Conservation (phyloP, 2,888 invertebrate genomes). For the Drosophila putrida region DNA sequence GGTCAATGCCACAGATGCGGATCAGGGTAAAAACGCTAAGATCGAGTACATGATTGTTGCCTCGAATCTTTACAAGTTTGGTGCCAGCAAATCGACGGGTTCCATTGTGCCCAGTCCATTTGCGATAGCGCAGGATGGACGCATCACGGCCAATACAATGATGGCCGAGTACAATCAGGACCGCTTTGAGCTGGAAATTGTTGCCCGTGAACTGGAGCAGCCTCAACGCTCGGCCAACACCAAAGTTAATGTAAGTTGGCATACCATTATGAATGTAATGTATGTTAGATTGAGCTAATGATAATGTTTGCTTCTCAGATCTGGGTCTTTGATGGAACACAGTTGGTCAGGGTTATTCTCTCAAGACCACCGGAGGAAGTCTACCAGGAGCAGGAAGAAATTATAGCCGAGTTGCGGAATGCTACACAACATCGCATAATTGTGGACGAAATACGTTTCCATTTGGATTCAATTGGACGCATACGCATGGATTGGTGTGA, state of each 20-base stretch:
- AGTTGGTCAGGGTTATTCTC: constrained; percentile 93
- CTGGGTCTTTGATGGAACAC: constrained; percentile 95
- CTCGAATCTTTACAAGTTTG: constrained; percentile 92
- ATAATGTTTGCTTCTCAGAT: constrained; percentile 86
- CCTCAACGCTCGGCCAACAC: constrained; percentile 92
- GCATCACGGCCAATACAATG: constrained; percentile 89
- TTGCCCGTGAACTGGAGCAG: constrained; percentile 92
- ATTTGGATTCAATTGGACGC: constrained; percentile 87
- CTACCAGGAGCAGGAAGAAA: constrained; percentile 89
- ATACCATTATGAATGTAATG: neutral
- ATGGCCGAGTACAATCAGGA: constrained; percentile 96
- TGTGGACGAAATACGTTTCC: constrained; percentile 91
- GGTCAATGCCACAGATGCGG: constrained; percentile 93
- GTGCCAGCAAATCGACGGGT: constrained; percentile 90
- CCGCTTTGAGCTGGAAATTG: constrained; percentile 92
- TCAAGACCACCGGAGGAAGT: constrained; percentile 93
- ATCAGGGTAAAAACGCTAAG: constrained; percentile 93
- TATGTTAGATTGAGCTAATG: neutral
- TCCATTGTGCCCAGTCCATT: constrained; percentile 96
- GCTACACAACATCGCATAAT: constrained; percentile 92
- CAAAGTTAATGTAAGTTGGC: constrained; percentile 90
- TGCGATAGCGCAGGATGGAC: constrained; percentile 84
- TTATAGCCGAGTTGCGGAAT: constrained; percentile 90
- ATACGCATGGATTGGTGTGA: constrained; percentile 90
- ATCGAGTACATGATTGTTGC: constrained; percentile 93